Evolutionary conservation across 1,140 invertebrate species (phyloP).

Genomic region (Hycleus phaleratus): DNA sequence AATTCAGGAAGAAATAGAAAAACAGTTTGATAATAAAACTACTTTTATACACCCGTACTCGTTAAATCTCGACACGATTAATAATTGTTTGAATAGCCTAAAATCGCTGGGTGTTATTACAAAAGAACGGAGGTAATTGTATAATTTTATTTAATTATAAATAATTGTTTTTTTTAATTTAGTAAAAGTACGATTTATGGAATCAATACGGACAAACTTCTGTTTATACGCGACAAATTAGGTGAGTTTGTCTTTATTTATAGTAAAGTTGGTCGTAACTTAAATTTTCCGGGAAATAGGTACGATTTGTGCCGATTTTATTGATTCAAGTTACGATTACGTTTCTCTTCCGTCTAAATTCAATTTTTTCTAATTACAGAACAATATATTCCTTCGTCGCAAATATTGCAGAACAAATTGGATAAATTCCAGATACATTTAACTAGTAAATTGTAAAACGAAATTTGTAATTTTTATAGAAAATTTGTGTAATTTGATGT

Average conservation of each 20-base stretch:
- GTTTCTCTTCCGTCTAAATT: too few species aligned
- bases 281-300: too few species aligned
- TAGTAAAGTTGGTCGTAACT: too few species aligned
- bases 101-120: conserved; percentile 30
- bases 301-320: too few species aligned
- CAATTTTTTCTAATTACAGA: not conserved
- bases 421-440: conserved; percentile 1
- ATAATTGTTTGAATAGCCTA: conserved; percentile 42
- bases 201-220: conserved; percentile 14
- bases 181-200: conserved; percentile 14
- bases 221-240: conserved; percentile 13
- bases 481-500: too few species aligned
- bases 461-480: not conserved
- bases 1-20: conserved; percentile 47
- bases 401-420: not conserved
- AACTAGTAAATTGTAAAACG: conserved; percentile 3
- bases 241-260: conserved; percentile 10
- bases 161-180: conserved; percentile 18
- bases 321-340: too few species aligned
- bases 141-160: not conserved
- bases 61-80: conserved; percentile 48
- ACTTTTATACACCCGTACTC: conserved; percentile 51
- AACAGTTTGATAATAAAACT: conserved; percentile 31
- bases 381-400: not conserved
- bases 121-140: conserved; percentile 38